Percentiles rank a stretch among this genome's conserved stretches.
phyloP scores from a whole-genome alignment of 2,113 vertebrate genomes.

The Ancistrus triradiatus region DNA sequence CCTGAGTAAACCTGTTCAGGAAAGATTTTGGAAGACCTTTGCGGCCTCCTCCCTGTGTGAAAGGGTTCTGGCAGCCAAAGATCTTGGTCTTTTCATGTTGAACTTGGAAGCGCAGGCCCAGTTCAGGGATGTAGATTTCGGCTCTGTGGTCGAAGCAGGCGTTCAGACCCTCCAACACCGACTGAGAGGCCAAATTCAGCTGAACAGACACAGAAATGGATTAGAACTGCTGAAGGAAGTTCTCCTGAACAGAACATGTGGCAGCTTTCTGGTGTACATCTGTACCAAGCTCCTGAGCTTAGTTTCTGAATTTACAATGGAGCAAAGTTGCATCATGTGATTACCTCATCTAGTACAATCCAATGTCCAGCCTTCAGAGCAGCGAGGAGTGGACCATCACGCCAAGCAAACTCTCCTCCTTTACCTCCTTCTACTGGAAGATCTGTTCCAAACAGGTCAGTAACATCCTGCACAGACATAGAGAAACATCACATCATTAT shows the following conservation, averaged over 20 bases:
- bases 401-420: slow-evolving; percentile 95
- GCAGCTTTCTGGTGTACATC: no score
- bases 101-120: slow-evolving; percentile 89
- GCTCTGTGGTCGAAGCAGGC: slow-evolving; percentile 97
- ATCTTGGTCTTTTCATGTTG: slow-evolving; percentile 91
- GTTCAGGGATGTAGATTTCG: slow-evolving; percentile 90
- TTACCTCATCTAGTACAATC: slow-evolving; percentile 94
- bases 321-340: no score
- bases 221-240: no score
- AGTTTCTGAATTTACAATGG: no score
- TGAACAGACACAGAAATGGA: slow-evolving; percentile 49
- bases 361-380: slow-evolving; percentile 92
- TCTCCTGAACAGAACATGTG: no score
- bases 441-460: slow-evolving; percentile 94
- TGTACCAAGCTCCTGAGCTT: no score
- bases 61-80: slow-evolving; percentile 96
- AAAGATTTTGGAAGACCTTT: slow-evolving; percentile 95
- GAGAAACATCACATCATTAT: no score
- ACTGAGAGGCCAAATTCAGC: slow-evolving; percentile 96
- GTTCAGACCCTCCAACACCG: slow-evolving; percentile 93
- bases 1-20: slow-evolving; percentile 97
- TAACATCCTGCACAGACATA: slow-evolving; percentile 82
- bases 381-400: slow-evolving; percentile 88
- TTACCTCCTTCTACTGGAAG: slow-evolving; percentile 95
- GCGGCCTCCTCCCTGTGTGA: slow-evolving; percentile 91